phyloP scores from a whole-genome alignment of 2,113 vertebrate species.

The Ictalurus furcatus region DNA sequence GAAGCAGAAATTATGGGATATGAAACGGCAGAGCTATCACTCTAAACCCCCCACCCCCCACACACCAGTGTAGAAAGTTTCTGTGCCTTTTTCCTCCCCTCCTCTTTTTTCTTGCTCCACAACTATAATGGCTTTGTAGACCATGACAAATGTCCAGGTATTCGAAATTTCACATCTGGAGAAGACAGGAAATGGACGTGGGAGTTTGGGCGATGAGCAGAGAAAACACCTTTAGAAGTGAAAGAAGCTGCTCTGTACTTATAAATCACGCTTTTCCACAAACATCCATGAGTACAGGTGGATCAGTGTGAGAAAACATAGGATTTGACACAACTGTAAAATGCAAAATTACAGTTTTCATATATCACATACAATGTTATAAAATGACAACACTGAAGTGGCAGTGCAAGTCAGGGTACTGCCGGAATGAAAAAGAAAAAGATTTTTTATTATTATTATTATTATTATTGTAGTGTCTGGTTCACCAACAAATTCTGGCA shows the following conservation, averaged over 20 bases:
- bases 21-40: slow-evolving; percentile 53
- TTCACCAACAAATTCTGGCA: background rate
- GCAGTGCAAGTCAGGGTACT: background rate
- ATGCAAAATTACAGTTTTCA: background rate
- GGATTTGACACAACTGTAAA: background rate
- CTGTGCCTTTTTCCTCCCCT: slow-evolving; percentile 17
- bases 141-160: slow-evolving; percentile 78
- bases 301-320: background rate
- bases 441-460: too few species aligned
- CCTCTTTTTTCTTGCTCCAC: slow-evolving; percentile 35
- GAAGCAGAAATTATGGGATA: slow-evolving; percentile 61
- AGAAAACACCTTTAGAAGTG: slow-evolving; percentile 73
- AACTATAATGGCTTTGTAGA: slow-evolving; percentile 74
- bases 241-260: slow-evolving; percentile 26
- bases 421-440: background rate
- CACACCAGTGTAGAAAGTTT: slow-evolving; percentile 50
- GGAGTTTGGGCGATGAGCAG: slow-evolving; percentile 66
- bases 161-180: slow-evolving; percentile 77
- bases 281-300: slow-evolving; percentile 45
- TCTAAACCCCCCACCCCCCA: background rate
- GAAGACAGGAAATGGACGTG: slow-evolving; percentile 79
- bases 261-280: slow-evolving; percentile 50
- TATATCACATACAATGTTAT: background rate
- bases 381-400: background rate
- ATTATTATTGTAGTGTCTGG: background rate